Evolutionary conservation across 2,113 vertebrate genomes (phyloP).

Genomic region (Azemiops feae): DNA sequence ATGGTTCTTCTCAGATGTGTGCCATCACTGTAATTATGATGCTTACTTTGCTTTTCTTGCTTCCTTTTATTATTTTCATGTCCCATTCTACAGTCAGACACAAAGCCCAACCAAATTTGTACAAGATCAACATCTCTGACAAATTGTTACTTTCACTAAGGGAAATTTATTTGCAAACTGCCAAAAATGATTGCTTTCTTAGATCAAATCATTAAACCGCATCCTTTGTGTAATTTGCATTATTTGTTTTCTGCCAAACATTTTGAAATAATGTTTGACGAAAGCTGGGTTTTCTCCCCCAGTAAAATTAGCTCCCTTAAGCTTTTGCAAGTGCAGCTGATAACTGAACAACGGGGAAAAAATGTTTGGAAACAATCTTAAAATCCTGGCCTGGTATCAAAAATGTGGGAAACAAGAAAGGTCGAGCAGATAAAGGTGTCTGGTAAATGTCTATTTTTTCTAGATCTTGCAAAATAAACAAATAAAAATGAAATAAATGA

Average conservation of each 20-base stretch:
- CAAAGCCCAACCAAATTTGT: not conserved
- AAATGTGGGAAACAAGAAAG: not conserved
- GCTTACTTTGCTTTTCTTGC: not conserved
- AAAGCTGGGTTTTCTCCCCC: not conserved
- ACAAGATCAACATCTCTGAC: not conserved
- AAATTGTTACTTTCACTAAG: not conserved
- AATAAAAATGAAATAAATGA: not conserved
- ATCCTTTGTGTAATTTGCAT: slow-evolving; percentile 5
- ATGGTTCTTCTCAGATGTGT: not conserved
- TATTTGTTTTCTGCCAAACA: not conserved
- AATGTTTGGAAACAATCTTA: not conserved
- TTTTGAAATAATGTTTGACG: not conserved
- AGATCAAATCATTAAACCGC: slow-evolving; percentile 26
- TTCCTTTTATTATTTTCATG: not conserved
- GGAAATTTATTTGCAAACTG: not conserved
- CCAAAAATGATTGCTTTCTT: not conserved
- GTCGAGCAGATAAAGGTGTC: not conserved
- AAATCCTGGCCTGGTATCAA: not conserved
- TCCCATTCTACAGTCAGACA: not conserved
- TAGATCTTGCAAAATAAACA: not conserved
- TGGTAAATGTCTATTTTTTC: not conserved
- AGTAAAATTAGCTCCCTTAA: not conserved
- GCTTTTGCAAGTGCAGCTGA: not conserved
- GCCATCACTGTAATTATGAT: not conserved
- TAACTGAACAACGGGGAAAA: not conserved